Evolutionary conservation across 2,888 invertebrate genomes (phyloP), one percentile per base, ranked within the genome.

Genomic region (Lomographa bimaculata): DNA sequence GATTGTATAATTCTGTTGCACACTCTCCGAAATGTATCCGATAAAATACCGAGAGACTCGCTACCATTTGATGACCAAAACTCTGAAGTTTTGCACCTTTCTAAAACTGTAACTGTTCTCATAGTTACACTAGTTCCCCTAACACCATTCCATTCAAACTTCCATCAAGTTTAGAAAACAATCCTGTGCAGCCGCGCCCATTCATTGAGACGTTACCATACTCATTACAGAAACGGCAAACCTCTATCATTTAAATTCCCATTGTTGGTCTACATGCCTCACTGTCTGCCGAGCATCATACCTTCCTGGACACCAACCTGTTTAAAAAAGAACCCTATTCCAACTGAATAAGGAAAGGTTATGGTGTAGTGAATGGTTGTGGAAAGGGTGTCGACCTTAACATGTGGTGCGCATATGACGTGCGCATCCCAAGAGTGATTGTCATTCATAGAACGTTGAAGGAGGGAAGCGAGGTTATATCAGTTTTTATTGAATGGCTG

Each of bases 181-280:
- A 10, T 12, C 7, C n/a, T 32, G 4, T 7, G 4, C 27, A 34
- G 21, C 35, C 27, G 24, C 39, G 41, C 48, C 29, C 38, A 27
- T 37, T 23, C 38, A 54, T 57, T 55, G 25, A 46, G 37, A 29
- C 19, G 23, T 16, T 20, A 38, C 36, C 45, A 43, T 46, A 45
- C 43, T 46, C 50, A 57, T 65, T 57, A 50, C 48, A 48, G 57
- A 57, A 59, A 55, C 50, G 43, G 46, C 46, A 33, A 50, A 27
- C 33, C 51, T 47, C 46, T 50, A 48, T 57, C 53, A 65, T 69
- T 69, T 58, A 62, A 66, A 70, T 71, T 65, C 54, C 41, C 55
- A 65, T 59, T 67, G 64, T 54, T 36, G 45, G 38, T 55, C 52
- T 28, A 43, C 56, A 56, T 59, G 54, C 60, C 63, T 56, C 27